These are phyloP conservation scores for Papilio elwesi DNA, from an alignment of 2,888 invertebrate genomes.

Conservation along the genomic window DNA sequence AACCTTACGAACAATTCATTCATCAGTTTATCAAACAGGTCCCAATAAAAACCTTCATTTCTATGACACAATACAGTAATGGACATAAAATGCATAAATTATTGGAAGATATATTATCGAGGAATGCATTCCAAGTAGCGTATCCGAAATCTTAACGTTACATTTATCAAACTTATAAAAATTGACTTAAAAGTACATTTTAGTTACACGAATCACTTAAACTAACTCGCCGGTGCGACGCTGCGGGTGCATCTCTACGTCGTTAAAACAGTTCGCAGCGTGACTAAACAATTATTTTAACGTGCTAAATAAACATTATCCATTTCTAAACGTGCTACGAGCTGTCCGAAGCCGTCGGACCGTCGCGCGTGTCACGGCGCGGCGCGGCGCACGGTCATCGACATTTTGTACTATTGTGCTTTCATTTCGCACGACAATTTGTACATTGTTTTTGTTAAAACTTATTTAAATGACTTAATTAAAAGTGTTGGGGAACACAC, in stretches of 20 bases:
- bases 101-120: slow-evolving; percentile 67
- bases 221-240: slow-evolving; percentile 45
- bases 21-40: slow-evolving; percentile 16
- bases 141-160: slow-evolving; percentile 57
- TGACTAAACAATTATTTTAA: slow-evolving; percentile 57
- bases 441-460: slow-evolving; percentile 29
- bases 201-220: slow-evolving; percentile 53
- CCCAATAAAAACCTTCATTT: slow-evolving; percentile 49
- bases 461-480: slow-evolving; percentile 23
- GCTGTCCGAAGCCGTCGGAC: neutral
- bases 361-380: neutral
- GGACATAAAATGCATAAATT: slow-evolving; percentile 66
- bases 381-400: neutral
- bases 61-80: slow-evolving; percentile 49
- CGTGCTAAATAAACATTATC: slow-evolving; percentile 57
- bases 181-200: slow-evolving; percentile 65
- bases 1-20: slow-evolving; percentile 41
- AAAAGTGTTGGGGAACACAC: slow-evolving; percentile 19
- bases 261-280: slow-evolving; percentile 57
- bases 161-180: slow-evolving; percentile 70
- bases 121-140: slow-evolving; percentile 74
- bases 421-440: slow-evolving; percentile 30
- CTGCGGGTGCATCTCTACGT: slow-evolving; percentile 57
- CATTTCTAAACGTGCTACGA: slow-evolving; percentile 35
- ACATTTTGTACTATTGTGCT: slow-evolving; percentile 40